Evolutionary conservation across 2,888 invertebrate genomes (phyloP), one percentile per base, ranked within the genome.

Genomic region (Tinea pellionella): DNA sequence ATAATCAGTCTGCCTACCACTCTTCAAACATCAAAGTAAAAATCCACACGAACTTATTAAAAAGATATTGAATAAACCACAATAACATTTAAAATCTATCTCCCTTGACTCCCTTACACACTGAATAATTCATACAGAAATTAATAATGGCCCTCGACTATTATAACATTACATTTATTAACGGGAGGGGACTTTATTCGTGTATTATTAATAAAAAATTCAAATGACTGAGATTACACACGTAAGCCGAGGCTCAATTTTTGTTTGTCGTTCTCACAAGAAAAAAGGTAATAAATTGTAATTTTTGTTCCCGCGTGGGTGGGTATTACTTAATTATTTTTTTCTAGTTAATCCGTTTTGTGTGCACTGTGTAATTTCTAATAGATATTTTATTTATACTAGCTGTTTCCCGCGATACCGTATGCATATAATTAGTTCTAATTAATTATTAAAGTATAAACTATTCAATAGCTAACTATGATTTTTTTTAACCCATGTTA

Each of bases 181-280:
- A 43, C 47, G 12, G 16, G 37, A n/a, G 37, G 37, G 37, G n/a
- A 37, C 37, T 37, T 68, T 71, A 73, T 68, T 68, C 72, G 66
- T 63, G 67, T 66, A 63, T 74, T 78, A 82, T 80, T 84, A 85
- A 85, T 85, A 86, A 86, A 86, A 85, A 84, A 84, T 77, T 83
- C 79, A 80, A 85, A 84, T 84, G 75, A 69, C 65, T 63, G 68
- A 53, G 78, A 70, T 78, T 84, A 84, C 81, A 73, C 43, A 64
- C 68, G 77, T 86, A 85, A 84, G 73, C 75, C 68, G 59, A 57
- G 70, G 78, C 78, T 76, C 67, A 65, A 68, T 69, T 55, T 30
- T 69, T 86, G 80, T 85, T 86, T 87, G 79, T 70, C 69, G 71
- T 82, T 83, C 82, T 75, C 82, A 72, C 69, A 69, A 66, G 65